A percentile compares a stretch with the other conserved stretches of the same genome.
phyloP scores from a whole-genome alignment of 2,797 vertebrate genomes.

The Pterois miles region DNA sequence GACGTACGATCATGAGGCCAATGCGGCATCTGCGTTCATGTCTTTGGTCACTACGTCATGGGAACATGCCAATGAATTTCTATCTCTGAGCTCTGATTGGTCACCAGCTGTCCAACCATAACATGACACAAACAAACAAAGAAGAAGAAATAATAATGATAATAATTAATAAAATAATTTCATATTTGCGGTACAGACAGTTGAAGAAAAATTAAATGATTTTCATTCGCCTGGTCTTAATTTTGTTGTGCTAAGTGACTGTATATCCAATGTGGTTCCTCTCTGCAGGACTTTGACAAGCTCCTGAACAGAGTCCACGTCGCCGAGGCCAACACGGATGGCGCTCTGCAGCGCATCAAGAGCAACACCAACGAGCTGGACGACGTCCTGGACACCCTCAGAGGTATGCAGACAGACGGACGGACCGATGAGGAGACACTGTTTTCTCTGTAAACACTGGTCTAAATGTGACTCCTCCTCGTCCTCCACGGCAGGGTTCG shows the following conservation, averaged over 20 bases:
- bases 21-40: too few relatives aligned
- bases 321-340: conserved; percentile 83
- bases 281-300: conserved; percentile 78
- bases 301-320: conserved; percentile 85
- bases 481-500: conserved; percentile 84
- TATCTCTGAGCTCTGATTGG: not conserved
- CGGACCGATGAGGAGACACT: not conserved
- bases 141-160: too few relatives aligned
- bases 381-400: conserved; percentile 83
- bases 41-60: too few relatives aligned
- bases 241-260: not conserved
- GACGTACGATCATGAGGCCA: too few relatives aligned
- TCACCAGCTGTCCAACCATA: not conserved
- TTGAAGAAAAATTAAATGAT: too few relatives aligned
- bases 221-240: not conserved
- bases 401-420: conserved; percentile 74
- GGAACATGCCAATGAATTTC: too few relatives aligned
- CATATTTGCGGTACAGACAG: too few relatives aligned
- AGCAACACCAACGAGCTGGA: conserved; percentile 86
- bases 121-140: too few relatives aligned
- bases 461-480: not conserved
- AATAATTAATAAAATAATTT: too few relatives aligned
- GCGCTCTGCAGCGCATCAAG: conserved; percentile 82
- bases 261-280: not conserved
- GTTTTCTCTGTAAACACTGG: conserved; percentile 65